Percentiles rank a stretch among this genome's conserved stretches.
These are phyloP conservation scores for Paradisaea rubra DNA, from an alignment of 2,113 vertebrate genomes.

Conservation along the genomic window DNA sequence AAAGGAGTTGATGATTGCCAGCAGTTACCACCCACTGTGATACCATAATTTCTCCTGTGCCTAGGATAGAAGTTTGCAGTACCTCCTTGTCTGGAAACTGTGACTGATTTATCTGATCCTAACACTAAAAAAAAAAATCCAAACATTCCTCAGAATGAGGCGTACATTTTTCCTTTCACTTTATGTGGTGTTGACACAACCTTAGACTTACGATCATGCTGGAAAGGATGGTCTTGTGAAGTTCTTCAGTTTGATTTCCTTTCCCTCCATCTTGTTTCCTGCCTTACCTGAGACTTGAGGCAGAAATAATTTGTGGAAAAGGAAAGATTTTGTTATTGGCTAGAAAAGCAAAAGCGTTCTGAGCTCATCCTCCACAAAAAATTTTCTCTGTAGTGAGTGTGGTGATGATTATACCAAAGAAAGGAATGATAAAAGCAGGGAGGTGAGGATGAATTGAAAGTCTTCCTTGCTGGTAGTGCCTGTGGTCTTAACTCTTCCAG, in stretches of 20 bases:
- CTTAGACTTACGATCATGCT: background rate
- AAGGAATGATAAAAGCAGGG: background rate
- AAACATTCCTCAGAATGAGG: background rate
- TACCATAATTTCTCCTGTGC: background rate
- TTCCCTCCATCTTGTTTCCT: background rate
- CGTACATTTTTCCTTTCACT: background rate
- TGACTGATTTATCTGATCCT: background rate
- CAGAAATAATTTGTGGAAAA: background rate
- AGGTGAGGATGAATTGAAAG: background rate
- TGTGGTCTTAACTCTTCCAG: background rate
- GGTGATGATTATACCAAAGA: background rate
- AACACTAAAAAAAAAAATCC: background rate
- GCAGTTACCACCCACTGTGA: constrained; percentile 35
- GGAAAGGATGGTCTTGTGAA: background rate
- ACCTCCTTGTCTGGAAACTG: background rate
- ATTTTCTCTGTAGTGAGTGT: background rate
- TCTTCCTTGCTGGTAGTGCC: background rate
- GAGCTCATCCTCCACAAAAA: background rate
- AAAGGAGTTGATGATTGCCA: constrained; percentile 19
- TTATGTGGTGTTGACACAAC: background rate
- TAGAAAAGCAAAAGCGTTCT: background rate
- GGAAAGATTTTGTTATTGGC: background rate
- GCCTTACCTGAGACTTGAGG: background rate
- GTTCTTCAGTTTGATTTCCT: background rate
- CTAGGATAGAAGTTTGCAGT: background rate